Base-by-base conservation (phyloP, 2,888 invertebrate species). In the Agonopterix heracliana region DNA sequence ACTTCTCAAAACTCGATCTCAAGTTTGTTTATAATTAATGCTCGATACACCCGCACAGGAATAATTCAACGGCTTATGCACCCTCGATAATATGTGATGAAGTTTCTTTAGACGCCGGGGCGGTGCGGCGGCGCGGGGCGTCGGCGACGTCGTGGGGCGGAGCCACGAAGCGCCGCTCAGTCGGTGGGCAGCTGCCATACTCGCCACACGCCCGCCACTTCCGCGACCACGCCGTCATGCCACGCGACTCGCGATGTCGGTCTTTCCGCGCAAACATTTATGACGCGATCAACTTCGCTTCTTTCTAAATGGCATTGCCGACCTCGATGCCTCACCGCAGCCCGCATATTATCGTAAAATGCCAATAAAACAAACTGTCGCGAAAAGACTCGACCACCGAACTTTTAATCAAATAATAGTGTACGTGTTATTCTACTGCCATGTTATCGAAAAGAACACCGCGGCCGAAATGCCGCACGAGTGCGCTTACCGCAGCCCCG, bases 401-500 rank as follows among this genome's bases (percentile, higher is more conserved):
- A 89, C 84, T 86, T 86, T 89, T 67, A 80, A 80, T 73, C 78
- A 71, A 74, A 76, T 87, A 52, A 69, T 86, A 78, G 86, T 88
- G 86, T 87, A 78, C 75, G 88, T 87, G 86, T 78, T 88, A 72
- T 85, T 87, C 65, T 84, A 75, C 68, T 81, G 77, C 66, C 78
- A 87, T 87, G 87, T 71, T 63, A 64, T 79, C 68, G 78, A 81
- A 60, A 75, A 68, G 69, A 73, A 66, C 68, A 66, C 61, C 60
- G 81, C 85, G 78, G 81, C 79, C 60, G 87, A 87, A 71, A 84
- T 79, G 82, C 93, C 93, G 62, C 90, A 90, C 75, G 93, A 93
- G 68, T 94, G 94, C 84, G 91, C 92, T 68, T 93, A 93, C 91
- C 90, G 90, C 70, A 90, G 90, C 80, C 81, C 89, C 71, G 89